phyloP scores from a whole-genome alignment of 2,113 vertebrate genomes.

The Australoheros scitulus region DNA sequence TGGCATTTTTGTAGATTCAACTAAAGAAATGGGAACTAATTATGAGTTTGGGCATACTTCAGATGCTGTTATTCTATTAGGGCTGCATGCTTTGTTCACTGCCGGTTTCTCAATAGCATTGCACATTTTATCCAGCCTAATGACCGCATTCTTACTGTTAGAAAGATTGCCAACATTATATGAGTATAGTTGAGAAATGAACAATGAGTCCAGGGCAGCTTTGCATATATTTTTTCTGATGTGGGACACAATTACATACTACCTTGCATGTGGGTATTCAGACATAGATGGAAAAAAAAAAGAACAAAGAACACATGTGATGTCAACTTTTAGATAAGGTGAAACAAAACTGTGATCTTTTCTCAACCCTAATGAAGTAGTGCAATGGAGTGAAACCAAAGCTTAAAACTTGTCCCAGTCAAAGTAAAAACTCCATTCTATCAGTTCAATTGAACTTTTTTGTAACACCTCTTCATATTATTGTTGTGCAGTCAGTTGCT shows the following conservation, averaged over 20 bases:
- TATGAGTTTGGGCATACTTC: not conserved
- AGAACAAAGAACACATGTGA: not conserved
- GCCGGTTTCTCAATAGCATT: not conserved
- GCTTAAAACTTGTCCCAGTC: not conserved
- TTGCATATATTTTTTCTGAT: not conserved
- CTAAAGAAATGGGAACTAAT: not conserved
- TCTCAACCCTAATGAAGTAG: not conserved
- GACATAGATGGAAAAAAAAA: not conserved
- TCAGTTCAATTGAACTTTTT: not conserved
- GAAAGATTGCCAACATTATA: not conserved
- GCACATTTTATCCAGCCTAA: not conserved
- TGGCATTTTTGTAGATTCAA: not conserved
- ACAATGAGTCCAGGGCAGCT: not conserved
- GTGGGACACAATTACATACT: not conserved
- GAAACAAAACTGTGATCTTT: not conserved
- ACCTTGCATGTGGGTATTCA: not conserved
- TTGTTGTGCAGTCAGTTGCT: not conserved
- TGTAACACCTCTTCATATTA: not conserved
- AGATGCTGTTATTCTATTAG: not conserved
- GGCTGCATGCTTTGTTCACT: not conserved
- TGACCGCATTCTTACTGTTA: not conserved
- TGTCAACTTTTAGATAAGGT: not conserved
- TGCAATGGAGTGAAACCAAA: not conserved
- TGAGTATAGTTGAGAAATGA: not conserved
- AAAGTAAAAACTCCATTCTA: not conserved